phyloP scores from a whole-genome alignment of 2,797 vertebrate genomes.

The Hemibagrus guttatus region DNA sequence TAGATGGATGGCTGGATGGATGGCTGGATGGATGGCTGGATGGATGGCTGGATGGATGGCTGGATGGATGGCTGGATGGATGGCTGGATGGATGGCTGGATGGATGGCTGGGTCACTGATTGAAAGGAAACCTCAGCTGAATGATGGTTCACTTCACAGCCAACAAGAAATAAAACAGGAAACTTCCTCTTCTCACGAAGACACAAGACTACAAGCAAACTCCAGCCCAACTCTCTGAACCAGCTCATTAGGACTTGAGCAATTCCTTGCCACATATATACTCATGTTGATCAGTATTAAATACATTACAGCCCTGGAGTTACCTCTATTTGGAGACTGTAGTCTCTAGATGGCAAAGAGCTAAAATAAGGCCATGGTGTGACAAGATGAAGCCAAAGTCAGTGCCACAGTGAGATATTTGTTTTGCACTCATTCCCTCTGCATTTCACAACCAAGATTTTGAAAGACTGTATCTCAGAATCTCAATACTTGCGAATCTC shows the following conservation, averaged over 20 bases:
- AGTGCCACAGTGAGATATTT: neutral
- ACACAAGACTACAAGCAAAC: neutral
- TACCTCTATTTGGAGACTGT: neutral
- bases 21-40: neutral
- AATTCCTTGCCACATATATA: neutral
- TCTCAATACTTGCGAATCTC: neutral
- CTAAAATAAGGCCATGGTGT: neutral
- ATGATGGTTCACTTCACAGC: neutral
- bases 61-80: neutral
- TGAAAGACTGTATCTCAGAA: neutral
- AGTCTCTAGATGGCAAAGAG: neutral
- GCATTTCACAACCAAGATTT: neutral
- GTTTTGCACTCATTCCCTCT: neutral
- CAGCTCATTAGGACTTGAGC: neutral
- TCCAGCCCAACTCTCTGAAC: neutral
- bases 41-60: neutral
- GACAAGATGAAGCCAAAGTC: neutral
- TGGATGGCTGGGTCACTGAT: neutral
- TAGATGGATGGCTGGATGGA: neutral
- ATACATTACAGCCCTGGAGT: too few species aligned
- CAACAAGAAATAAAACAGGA: neutral
- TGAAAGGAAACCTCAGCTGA: neutral
- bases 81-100: neutral
- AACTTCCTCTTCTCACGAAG: neutral
- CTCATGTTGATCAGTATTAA: neutral